These are phyloP conservation scores for Tetragnatha montana DNA, from an alignment of 2,888 invertebrate genomes.

Conservation along the genomic window DNA sequence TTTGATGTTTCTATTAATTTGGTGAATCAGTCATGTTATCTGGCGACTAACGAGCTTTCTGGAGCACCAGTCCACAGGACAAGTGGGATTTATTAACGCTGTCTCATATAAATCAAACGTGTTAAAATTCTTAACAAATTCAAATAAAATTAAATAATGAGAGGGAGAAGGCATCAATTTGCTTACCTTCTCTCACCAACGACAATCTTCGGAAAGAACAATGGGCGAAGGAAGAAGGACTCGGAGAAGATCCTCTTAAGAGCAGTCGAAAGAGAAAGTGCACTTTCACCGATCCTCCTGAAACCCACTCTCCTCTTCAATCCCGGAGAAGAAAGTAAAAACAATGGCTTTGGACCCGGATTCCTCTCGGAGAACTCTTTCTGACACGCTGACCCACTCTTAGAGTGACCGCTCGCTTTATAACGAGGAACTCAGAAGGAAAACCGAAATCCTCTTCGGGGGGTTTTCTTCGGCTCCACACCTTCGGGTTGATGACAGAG, in stretches of 20 bases:
- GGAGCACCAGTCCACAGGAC: too few species aligned
- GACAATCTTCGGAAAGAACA: neutral
- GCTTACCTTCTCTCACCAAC: neutral
- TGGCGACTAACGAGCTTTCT: too few species aligned
- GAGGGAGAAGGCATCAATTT: neutral
- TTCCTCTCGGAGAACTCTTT: constrained; percentile 26
- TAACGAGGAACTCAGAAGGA: constrained; percentile 59
- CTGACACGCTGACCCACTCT: constrained; percentile 64
- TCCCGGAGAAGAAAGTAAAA: constrained; percentile 66
- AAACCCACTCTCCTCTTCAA: neutral
- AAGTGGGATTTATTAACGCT: too few species aligned
- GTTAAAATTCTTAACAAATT: too few species aligned
- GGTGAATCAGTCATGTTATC: too few species aligned
- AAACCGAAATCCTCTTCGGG: constrained; percentile 4
- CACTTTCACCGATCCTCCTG: constrained; percentile 24
- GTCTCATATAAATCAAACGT: too few species aligned
- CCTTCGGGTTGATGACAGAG: constrained; percentile 39
- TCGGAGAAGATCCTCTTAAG: neutral
- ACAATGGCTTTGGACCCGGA: constrained; percentile 19
- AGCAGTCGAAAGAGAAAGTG: constrained; percentile 32
- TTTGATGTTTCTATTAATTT: too few species aligned
- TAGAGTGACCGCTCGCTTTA: constrained; percentile 47
- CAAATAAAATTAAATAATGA: neutral
- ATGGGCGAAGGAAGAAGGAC: neutral
- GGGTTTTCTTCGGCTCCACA: neutral